These are phyloP conservation scores for Oryzaephilus surinamensis DNA, from an alignment of 1,140 invertebrate genomes.

Conservation along the genomic window DNA sequence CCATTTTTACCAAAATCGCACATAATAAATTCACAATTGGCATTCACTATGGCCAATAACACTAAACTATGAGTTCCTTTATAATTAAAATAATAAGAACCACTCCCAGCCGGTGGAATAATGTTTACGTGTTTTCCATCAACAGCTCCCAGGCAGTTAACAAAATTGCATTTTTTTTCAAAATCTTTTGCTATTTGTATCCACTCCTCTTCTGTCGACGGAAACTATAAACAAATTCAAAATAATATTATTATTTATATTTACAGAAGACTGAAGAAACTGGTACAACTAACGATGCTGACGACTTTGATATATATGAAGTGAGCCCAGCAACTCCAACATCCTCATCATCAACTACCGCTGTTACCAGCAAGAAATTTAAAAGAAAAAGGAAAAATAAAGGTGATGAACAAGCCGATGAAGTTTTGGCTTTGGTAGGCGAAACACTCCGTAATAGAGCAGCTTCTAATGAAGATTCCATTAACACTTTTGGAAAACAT, in stretches of 20 bases:
- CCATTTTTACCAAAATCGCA: constrained; percentile 33
- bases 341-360: too few species aligned
- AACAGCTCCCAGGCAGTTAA: constrained; percentile 23
- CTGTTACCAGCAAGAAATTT: too few species aligned
- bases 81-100: constrained; percentile 31
- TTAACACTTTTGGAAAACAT: constrained; percentile 10
- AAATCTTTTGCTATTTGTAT: constrained; percentile 27
- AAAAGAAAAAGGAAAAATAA: too few species aligned
- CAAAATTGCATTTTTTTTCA: constrained; percentile 22
- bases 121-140: constrained; percentile 34
- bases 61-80: constrained; percentile 26
- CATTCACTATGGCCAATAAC: constrained; percentile 34
- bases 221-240: constrained; percentile 15
- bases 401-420: too few species aligned
- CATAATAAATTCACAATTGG: constrained; percentile 33
- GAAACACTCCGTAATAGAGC: too few species aligned
- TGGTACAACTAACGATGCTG: too few species aligned
- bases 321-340: too few species aligned
- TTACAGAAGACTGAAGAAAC: not conserved
- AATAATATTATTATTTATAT: not conserved
- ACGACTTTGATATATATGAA: not conserved
- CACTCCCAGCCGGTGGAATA: constrained; percentile 21
- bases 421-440: too few species aligned
- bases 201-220: constrained; percentile 25
- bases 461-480: constrained; percentile 5